Conservation (phyloP, 2,888 invertebrate species). For the Caenorhabditis zanzibari region DNA sequence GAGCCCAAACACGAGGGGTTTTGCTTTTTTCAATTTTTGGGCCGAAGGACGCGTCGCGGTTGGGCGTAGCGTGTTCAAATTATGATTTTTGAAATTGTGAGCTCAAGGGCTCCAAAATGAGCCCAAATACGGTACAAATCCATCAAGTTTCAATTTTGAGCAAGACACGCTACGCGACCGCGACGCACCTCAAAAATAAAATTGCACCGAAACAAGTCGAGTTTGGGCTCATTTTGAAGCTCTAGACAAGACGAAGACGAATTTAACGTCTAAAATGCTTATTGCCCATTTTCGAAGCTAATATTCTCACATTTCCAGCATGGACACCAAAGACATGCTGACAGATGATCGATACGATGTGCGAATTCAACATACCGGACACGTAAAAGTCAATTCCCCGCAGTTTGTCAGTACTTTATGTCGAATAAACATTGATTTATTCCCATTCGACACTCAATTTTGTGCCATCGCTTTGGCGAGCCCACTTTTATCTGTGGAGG, state of each 20-base stretch:
- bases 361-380: slow-evolving; percentile 77
- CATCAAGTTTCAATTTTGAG: neutral
- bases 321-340: slow-evolving; percentile 83
- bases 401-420: slow-evolving; percentile 79
- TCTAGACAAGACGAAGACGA: neutral
- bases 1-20: neutral
- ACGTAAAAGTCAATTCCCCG: slow-evolving; percentile 79
- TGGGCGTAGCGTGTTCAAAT: neutral
- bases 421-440: slow-evolving; percentile 79
- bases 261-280: neutral
- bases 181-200: neutral
- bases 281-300: neutral
- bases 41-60: neutral
- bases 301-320: slow-evolving; percentile 70
- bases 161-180: neutral
- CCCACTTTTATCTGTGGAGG: slow-evolving; percentile 79
- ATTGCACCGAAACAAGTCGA: neutral
- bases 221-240: slow-evolving; percentile 6
- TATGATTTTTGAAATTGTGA: neutral
- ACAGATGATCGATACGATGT: slow-evolving; percentile 80
- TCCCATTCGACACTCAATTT: slow-evolving; percentile 82
- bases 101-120: neutral
- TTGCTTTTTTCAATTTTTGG: neutral
- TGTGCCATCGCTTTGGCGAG: slow-evolving; percentile 82
- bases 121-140: neutral